A percentile compares a stretch with the other conserved stretches of the same genome.
Evolutionary conservation across 2,888 invertebrate genomes (phyloP).

Genomic region (Iselma pallidipennis): DNA sequence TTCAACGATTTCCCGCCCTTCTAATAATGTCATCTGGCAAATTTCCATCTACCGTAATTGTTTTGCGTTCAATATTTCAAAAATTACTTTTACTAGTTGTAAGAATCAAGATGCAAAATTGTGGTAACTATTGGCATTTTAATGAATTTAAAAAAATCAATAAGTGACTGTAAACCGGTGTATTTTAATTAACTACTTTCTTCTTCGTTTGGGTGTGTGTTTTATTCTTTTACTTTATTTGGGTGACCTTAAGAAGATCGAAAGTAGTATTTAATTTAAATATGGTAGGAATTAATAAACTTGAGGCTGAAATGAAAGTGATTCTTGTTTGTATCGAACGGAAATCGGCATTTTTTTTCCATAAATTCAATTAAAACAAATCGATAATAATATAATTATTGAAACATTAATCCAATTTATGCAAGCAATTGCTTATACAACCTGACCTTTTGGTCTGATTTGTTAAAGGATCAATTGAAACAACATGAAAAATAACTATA

Average conservation of each 20-base stretch:
- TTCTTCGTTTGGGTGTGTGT: background rate
- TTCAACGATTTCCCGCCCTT: background rate
- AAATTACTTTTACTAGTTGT: no score
- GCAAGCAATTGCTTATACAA: background rate
- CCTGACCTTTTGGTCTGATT: no score
- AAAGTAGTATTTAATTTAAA: conserved; percentile 1
- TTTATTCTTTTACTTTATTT: background rate
- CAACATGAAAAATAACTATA: background rate
- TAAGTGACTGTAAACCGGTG: background rate
- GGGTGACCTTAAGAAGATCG: conserved; percentile 2
- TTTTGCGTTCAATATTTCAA: no score
- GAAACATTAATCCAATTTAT: no score
- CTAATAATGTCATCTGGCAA: background rate
- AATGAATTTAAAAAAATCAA: no score
- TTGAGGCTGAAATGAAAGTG: conserved; percentile 19
- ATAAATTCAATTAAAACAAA: background rate
- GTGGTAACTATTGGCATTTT: no score
- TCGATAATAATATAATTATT: no score
- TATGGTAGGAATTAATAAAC: background rate
- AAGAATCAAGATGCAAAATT: no score
- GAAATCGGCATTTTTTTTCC: background rate
- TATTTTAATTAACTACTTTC: no score
- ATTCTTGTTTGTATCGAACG: conserved; percentile 4
- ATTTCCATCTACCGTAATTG: no score
- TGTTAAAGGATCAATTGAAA: background rate